Percentiles rank a stretch among this genome's conserved stretches.
phyloP scores from a whole-genome alignment of 2,797 vertebrate genomes.

The Xenops minutus region DNA sequence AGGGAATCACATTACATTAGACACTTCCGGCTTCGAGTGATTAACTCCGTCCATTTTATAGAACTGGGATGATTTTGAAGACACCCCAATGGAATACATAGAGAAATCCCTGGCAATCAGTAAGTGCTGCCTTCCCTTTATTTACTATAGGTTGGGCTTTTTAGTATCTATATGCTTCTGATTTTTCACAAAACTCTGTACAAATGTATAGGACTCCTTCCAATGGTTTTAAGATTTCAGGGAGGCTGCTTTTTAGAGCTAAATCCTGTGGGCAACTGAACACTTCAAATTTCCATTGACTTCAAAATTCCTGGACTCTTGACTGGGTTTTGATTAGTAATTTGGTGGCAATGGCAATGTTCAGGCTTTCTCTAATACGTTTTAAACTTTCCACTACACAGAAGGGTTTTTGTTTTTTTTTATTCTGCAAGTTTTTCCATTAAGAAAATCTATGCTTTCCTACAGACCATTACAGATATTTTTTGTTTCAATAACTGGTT shows the following conservation, averaged over 20 bases:
- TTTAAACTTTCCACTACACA: neutral
- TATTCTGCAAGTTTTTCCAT: neutral
- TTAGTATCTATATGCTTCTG: neutral
- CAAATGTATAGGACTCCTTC: neutral
- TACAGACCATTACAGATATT: neutral
- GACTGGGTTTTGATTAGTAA: neutral
- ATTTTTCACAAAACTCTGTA: neutral
- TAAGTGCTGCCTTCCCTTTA: conserved; percentile 9
- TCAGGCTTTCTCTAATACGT: neutral
- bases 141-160: neutral
- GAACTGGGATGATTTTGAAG: neutral
- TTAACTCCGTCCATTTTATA: neutral
- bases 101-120: neutral
- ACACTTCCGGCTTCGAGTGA: neutral
- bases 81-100: neutral
- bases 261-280: neutral
- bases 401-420: neutral
- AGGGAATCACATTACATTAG: neutral
- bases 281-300: neutral
- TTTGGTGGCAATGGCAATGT: neutral
- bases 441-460: neutral
- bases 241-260: neutral
- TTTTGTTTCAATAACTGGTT: neutral
- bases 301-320: neutral
- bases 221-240: neutral